Percentiles rank a stretch among this genome's conserved stretches.
Conservation (phyloP, 2,113 vertebrate genomes). For the Notarius quadriscutis region DNA sequence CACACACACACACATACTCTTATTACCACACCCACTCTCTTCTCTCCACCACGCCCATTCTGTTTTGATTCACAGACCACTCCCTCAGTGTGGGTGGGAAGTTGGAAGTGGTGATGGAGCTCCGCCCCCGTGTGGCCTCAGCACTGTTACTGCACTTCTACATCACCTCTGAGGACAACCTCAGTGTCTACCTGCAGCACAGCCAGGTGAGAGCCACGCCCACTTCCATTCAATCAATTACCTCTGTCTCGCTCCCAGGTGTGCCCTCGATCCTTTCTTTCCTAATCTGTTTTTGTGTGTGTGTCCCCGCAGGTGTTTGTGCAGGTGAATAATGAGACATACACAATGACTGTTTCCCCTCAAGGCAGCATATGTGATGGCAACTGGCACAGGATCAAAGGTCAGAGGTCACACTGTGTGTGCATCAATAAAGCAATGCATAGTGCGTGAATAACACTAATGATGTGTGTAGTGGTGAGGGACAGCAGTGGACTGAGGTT, state of each 20-base stretch:
- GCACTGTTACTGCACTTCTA: conserved; percentile 85
- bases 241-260: neutral
- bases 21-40: neutral
- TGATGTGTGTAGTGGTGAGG: conserved; percentile 75
- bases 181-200: conserved; percentile 84
- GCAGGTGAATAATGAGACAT: conserved; percentile 81
- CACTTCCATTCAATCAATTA: neutral
- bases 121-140: conserved; percentile 85
- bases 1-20: neutral
- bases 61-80: conserved; percentile 74
- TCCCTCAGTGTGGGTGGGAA: conserved; percentile 82
- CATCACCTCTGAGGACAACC: conserved; percentile 75
- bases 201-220: conserved; percentile 73
- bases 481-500: conserved; percentile 85
- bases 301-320: conserved; percentile 77
- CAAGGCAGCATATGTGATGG: conserved; percentile 83
- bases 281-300: neutral
- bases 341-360: conserved; percentile 82
- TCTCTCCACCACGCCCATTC: neutral
- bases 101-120: conserved; percentile 88
- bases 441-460: neutral
- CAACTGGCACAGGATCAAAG: conserved; percentile 88
- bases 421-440: neutral
- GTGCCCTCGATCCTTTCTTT: no score
- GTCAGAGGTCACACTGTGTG: conserved; percentile 64